phyloP scores from a whole-genome alignment of 2,797 vertebrate species.

The Morus bassanus region DNA sequence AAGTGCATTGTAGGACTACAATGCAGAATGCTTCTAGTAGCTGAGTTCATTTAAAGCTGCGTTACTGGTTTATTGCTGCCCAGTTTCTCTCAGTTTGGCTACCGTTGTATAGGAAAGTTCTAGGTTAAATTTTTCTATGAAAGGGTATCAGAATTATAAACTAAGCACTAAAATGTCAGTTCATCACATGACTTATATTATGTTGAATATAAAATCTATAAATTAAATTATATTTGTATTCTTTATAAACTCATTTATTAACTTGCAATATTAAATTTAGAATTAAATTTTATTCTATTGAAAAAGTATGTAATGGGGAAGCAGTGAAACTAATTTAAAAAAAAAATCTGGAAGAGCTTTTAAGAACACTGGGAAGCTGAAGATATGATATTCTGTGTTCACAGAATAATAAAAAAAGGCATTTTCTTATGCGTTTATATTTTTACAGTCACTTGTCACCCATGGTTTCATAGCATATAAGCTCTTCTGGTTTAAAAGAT shows the following conservation, averaged over 20 bases:
- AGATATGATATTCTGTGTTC: neutral
- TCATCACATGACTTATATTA: neutral
- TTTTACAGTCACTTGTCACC: neutral
- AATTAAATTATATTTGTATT: neutral
- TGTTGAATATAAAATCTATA: neutral
- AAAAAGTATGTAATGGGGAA: neutral
- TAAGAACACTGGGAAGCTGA: neutral
- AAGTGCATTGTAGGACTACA: neutral
- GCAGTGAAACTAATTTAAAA: neutral
- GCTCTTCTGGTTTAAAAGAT: neutral
- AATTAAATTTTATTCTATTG: neutral
- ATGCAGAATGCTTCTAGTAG: neutral
- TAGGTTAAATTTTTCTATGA: neutral
- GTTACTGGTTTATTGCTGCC: neutral
- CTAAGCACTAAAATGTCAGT: neutral
- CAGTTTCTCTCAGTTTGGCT: neutral
- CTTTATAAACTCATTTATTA: neutral
- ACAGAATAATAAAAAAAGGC: neutral
- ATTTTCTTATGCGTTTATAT: neutral
- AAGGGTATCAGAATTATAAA: neutral
- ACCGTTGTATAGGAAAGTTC: neutral
- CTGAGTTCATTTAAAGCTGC: neutral
- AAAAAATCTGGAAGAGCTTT: neutral
- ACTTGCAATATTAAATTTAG: neutral
- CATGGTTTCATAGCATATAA: neutral